Conservation (phyloP, 2,113 vertebrate species). For the Andinoacara biseriatus region DNA sequence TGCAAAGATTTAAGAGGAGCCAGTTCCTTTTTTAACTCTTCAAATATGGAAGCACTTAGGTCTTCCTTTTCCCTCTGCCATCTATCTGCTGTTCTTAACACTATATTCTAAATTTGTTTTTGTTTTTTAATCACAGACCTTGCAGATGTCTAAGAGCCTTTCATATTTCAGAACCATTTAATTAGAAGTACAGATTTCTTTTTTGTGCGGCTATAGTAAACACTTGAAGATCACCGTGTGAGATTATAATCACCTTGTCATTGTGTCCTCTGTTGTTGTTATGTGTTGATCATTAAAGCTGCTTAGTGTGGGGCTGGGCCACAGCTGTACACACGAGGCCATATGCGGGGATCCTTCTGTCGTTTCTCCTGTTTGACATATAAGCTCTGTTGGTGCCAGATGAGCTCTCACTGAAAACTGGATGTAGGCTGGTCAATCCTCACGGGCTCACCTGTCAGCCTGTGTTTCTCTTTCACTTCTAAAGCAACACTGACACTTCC, state of each 20-base stretch:
- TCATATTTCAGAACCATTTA: background rate
- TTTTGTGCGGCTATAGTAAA: slow-evolving; percentile 3
- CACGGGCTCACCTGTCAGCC: slow-evolving; percentile 82
- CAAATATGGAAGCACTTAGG: background rate
- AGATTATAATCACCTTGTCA: slow-evolving; percentile 64
- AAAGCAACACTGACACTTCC: slow-evolving; percentile 77
- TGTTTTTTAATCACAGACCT: background rate
- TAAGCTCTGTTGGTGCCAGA: slow-evolving; percentile 75
- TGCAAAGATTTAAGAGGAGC: background rate
- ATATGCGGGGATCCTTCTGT: slow-evolving; percentile 56
- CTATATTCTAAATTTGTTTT: background rate
- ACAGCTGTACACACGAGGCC: slow-evolving; percentile 63
- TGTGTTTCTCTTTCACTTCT: slow-evolving; percentile 67
- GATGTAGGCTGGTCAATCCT: slow-evolving; percentile 79
- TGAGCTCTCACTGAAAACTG: slow-evolving; percentile 79
- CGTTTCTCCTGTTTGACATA: slow-evolving; percentile 71
- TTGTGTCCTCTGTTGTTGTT: slow-evolving; percentile 67
- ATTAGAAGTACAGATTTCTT: background rate
- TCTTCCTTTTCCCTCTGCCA: background rate
- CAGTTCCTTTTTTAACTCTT: background rate
- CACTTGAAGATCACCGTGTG: slow-evolving; percentile 33
- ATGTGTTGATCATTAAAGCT: slow-evolving; percentile 72
- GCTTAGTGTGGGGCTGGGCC: slow-evolving; percentile 64
- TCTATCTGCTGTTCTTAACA: background rate
- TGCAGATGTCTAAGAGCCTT: background rate